These are phyloP conservation scores for Tenodera sinensis DNA, from an alignment of 2,888 invertebrate genomes.

Conservation along the genomic window DNA sequence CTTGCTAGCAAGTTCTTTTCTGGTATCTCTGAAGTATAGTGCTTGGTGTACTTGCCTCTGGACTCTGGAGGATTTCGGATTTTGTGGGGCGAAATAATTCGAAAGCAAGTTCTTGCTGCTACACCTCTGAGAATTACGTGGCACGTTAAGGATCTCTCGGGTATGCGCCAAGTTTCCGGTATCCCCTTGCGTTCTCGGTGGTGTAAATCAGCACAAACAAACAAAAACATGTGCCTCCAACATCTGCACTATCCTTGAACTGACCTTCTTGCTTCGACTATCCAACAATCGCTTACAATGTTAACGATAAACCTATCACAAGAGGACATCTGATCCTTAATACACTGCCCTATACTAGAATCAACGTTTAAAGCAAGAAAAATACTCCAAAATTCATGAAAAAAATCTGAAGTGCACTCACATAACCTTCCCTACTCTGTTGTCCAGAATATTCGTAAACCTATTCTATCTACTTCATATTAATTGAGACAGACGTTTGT, in stretches of 20 bases:
- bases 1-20: not conserved
- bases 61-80: not conserved
- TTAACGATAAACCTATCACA: too few species aligned
- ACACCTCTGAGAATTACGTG: not conserved
- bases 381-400: too few species aligned
- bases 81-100: not conserved
- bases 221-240: not conserved
- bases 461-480: too few species aligned
- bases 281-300: too few species aligned
- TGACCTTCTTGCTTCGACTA: too few species aligned
- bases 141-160: not conserved
- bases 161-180: not conserved
- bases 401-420: too few species aligned
- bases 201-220: not conserved
- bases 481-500: too few species aligned
- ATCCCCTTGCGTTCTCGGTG: not conserved
- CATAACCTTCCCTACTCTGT: too few species aligned
- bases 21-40: not conserved
- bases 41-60: not conserved
- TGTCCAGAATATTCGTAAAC: too few species aligned
- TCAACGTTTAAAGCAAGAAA: too few species aligned
- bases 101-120: not conserved
- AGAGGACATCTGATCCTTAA: too few species aligned
- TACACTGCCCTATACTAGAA: too few species aligned
- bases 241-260: not conserved